phyloP scores from a whole-genome alignment of 2,797 vertebrate species.

The Naso thynnoides region DNA sequence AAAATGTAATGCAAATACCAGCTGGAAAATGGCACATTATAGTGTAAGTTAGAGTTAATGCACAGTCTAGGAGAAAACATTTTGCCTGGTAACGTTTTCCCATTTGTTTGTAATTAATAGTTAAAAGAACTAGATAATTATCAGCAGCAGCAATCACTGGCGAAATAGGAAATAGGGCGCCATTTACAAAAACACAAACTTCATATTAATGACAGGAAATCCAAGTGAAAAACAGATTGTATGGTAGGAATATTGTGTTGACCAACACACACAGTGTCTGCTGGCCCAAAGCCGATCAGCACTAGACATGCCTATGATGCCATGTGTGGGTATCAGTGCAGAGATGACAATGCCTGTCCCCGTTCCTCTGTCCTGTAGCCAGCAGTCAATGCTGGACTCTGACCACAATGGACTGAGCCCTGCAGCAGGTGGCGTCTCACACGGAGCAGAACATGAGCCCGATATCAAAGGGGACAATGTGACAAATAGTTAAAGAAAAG shows the following conservation, averaged over 20 bases:
- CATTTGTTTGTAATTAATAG: not conserved
- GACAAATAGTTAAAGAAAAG: conserved; percentile 17
- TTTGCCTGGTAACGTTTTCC: not conserved
- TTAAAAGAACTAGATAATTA: not conserved
- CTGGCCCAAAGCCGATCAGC: not conserved
- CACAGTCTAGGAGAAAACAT: conserved; percentile 1
- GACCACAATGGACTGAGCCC: conserved; percentile 34
- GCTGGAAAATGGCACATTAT: conserved; percentile 40
- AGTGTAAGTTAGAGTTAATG: not conserved
- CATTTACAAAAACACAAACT: not conserved
- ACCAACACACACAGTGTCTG: not conserved
- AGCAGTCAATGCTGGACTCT: conserved; percentile 2
- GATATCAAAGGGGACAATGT: not conserved
- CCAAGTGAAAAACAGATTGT: not conserved
- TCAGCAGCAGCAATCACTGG: not conserved
- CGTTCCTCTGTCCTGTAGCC: conserved; percentile 16
- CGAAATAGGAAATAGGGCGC: not conserved
- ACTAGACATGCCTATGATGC: conserved; percentile 15
- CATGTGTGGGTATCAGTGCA: conserved; percentile 18
- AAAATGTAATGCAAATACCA: conserved; percentile 44
- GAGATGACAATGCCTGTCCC: conserved; percentile 13
- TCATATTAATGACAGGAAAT: not conserved
- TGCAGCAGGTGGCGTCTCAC: conserved; percentile 61
- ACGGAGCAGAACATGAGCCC: conserved; percentile 13
- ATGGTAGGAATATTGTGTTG: not conserved